Percentiles rank a stretch among this genome's conserved stretches.
Evolutionary conservation across 2,797 vertebrate genomes (phyloP).

Genomic region (Gallirallus australis): DNA sequence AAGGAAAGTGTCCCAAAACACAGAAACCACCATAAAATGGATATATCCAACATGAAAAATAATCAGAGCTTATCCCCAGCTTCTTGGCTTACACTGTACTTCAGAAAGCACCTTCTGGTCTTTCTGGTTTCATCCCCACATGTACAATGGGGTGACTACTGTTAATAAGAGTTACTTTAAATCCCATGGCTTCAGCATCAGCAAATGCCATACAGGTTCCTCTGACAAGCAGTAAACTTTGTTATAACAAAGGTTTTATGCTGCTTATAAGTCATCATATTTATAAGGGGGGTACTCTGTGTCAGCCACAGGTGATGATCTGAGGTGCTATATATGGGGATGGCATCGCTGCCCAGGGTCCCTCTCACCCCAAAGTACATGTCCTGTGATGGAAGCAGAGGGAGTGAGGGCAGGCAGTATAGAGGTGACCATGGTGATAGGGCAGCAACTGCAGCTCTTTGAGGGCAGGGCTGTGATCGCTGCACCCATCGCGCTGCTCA

Average conservation of each 20-base stretch:
- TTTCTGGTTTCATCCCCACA: not conserved
- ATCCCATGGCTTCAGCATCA: not conserved
- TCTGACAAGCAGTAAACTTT: not conserved
- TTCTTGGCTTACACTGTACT: not conserved
- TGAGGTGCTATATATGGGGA: accelerated
- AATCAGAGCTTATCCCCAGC: not conserved
- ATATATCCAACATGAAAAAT: conserved; percentile 20
- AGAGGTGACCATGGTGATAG: accelerated
- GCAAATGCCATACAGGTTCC: not conserved
- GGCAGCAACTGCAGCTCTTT: not conserved
- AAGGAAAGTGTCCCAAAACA: conserved; percentile 18
- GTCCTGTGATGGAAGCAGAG: no score
- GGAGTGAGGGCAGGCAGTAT: not conserved
- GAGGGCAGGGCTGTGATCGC: not conserved
- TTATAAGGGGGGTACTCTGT: not conserved
- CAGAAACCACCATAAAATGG: conserved; percentile 14
- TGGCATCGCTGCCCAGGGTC: accelerated
- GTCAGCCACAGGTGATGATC: not conserved
- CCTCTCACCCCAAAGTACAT: accelerated
- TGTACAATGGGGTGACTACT: not conserved
- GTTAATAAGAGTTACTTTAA: not conserved
- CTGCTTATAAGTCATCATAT: not conserved
- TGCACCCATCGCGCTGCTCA: accelerated
- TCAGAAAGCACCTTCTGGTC: not conserved
- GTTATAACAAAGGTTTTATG: not conserved